These are phyloP conservation scores for Mus pahari DNA, from an alignment of 2,113 vertebrate genomes.

Conservation along the genomic window DNA sequence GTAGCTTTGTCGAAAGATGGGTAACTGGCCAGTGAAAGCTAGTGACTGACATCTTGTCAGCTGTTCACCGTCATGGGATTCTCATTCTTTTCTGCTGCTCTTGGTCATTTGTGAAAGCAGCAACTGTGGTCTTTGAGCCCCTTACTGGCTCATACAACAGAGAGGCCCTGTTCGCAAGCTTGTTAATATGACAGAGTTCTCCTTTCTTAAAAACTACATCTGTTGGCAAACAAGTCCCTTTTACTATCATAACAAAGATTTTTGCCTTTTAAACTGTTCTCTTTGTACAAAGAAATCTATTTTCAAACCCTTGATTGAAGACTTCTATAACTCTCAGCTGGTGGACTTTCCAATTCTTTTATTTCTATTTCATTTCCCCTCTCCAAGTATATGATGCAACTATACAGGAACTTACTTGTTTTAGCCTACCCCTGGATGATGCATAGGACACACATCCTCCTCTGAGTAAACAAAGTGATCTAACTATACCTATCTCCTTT, in stretches of 20 bases:
- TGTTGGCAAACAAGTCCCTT: background rate
- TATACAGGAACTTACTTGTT: background rate
- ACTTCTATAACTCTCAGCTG: background rate
- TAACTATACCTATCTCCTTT: background rate
- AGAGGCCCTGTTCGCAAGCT: background rate
- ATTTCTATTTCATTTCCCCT: background rate
- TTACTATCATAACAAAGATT: background rate
- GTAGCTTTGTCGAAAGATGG: background rate
- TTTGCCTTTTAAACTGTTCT: slow-evolving; percentile 27
- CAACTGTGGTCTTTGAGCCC: background rate
- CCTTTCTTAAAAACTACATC: background rate
- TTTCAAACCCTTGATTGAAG: slow-evolving; percentile 1
- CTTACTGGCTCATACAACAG: background rate
- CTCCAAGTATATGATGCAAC: background rate
- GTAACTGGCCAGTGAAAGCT: background rate
- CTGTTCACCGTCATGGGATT: background rate
- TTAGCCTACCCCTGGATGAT: background rate
- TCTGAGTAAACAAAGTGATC: background rate
- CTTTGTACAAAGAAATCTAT: background rate
- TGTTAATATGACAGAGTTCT: background rate
- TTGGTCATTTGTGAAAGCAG: background rate
- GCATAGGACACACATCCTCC: background rate
- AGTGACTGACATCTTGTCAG: background rate
- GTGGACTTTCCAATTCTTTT: background rate
- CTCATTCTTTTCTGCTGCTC: background rate